Conservation (phyloP, 30 jellyfish, hydroid and myxozoan species). For the Cassiopea xamachana region DNA sequence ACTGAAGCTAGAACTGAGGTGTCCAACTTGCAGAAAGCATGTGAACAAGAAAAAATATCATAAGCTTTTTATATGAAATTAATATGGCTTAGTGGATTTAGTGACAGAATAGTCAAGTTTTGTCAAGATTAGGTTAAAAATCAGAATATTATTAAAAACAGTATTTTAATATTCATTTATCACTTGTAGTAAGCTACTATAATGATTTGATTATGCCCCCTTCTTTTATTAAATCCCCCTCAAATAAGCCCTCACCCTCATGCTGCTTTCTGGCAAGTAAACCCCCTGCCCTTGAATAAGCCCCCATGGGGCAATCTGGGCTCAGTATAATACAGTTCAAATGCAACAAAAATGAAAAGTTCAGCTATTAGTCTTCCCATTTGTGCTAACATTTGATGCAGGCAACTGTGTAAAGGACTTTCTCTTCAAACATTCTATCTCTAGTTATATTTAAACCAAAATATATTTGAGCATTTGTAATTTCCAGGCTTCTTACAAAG, state of each 20-base stretch:
- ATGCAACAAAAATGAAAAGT: neutral
- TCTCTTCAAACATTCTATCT: neutral
- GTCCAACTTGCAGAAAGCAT: conserved; percentile 89
- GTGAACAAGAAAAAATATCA: conserved; percentile 68
- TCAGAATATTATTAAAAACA: too few relatives aligned
- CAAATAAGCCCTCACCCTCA: neutral
- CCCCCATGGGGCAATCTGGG: neutral
- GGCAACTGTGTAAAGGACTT: neutral
- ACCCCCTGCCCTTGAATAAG: neutral
- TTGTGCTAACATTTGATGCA: neutral
- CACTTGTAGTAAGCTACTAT: too few relatives aligned
- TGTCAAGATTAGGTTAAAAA: neutral
- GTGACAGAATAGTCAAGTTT: neutral
- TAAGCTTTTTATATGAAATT: conserved; percentile 65
- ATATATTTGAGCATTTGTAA: too few relatives aligned
- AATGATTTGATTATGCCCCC: neutral
- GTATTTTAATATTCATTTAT: too few relatives aligned
- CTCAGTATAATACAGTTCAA: neutral
- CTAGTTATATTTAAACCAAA: neutral
- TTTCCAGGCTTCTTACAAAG: too few relatives aligned
- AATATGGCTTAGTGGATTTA: neutral
- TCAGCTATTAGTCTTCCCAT: neutral
- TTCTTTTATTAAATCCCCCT: neutral
- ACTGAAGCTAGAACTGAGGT: conserved; percentile 36
- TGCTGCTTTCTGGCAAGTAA: neutral